These are phyloP conservation scores for Podarcis siculus DNA, from an alignment of 2,797 vertebrate genomes.

Conservation along the genomic window DNA sequence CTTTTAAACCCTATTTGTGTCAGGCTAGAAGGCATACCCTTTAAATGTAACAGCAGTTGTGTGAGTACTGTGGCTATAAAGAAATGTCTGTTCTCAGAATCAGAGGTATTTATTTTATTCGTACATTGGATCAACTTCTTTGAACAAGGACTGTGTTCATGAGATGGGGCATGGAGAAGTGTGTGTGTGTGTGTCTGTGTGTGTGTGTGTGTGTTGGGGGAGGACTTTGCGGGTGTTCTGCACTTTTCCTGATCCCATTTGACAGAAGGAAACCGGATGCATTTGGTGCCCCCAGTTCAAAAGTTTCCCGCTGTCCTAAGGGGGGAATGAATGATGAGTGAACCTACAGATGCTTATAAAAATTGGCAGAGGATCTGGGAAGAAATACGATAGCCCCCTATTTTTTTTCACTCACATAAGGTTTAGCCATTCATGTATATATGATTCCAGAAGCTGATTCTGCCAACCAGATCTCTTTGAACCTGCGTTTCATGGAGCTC, in stretches of 20 bases:
- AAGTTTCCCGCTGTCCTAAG: conserved; percentile 32
- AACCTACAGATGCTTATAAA: conserved; percentile 48
- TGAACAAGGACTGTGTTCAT: not conserved
- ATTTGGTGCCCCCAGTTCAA: conserved; percentile 26
- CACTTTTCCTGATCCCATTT: conserved; percentile 30
- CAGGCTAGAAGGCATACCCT: conserved; percentile 4
- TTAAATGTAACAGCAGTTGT: conserved; percentile 21
- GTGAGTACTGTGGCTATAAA: conserved; percentile 1
- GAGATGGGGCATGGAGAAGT: not conserved
- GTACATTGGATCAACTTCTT: conserved; percentile 12
- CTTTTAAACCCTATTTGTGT: conserved; percentile 33
- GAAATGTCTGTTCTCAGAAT: conserved; percentile 36
- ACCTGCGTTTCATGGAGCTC: conserved; percentile 33
- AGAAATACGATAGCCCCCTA: conserved; percentile 50
- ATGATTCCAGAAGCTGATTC: conserved; percentile 41
- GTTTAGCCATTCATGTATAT: conserved; percentile 50
- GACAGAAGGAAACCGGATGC: not conserved
- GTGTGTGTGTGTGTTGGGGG: not conserved
- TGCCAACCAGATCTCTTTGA: conserved; percentile 16
- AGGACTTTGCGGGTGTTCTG: conserved; percentile 11
- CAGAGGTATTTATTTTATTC: conserved; percentile 47
- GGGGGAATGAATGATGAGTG: conserved; percentile 14
- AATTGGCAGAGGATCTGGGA: conserved; percentile 46
- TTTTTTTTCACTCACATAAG: conserved; percentile 13
- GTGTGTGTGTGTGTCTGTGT: not conserved